These are phyloP conservation scores for Drosophila hamatofila DNA, from an alignment of 2,888 invertebrate genomes.

Conservation along the genomic window DNA sequence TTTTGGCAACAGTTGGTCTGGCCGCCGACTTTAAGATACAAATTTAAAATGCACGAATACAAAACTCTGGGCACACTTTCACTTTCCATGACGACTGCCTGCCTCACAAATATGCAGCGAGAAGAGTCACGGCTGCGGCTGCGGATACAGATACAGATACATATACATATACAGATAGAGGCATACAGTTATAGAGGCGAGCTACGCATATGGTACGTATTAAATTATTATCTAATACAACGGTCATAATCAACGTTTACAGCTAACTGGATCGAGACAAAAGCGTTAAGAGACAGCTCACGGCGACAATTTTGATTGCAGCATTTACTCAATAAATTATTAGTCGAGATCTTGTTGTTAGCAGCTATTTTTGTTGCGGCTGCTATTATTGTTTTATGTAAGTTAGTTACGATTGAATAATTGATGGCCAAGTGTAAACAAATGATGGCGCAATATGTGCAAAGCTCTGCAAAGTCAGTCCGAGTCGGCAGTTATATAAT, in stretches of 20 bases:
- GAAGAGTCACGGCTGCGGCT: conserved; percentile 36
- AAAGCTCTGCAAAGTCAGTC: conserved; percentile 33
- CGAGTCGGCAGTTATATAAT: conserved; percentile 44
- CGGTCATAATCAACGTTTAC: conserved; percentile 59
- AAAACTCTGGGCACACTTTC: conserved; percentile 62
- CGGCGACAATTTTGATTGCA: conserved; percentile 62
- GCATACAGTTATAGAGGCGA: conserved; percentile 18
- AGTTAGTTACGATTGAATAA: conserved; percentile 65
- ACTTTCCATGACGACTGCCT: conserved; percentile 57
- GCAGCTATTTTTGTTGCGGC: not conserved
- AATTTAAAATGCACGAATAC: conserved; percentile 74
- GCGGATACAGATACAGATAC: not conserved
- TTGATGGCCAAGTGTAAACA: conserved; percentile 65
- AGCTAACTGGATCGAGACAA: conserved; percentile 36
- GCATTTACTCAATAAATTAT: conserved; percentile 73
- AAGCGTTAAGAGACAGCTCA: conserved; percentile 37
- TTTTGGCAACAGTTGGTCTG: conserved; percentile 50
- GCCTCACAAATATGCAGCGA: conserved; percentile 61
- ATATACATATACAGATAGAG: conserved; percentile 11
- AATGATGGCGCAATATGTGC: conserved; percentile 62
- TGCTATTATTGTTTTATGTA: conserved; percentile 59
- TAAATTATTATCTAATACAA: conserved; percentile 71
- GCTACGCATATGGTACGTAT: conserved; percentile 39
- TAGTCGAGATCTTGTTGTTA: conserved; percentile 29
- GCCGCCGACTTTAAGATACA: conserved; percentile 45